Evolutionary conservation across 2,888 invertebrate species (phyloP), one percentile per base, ranked within the genome.

Genomic region (Chalcis sispes): DNA sequence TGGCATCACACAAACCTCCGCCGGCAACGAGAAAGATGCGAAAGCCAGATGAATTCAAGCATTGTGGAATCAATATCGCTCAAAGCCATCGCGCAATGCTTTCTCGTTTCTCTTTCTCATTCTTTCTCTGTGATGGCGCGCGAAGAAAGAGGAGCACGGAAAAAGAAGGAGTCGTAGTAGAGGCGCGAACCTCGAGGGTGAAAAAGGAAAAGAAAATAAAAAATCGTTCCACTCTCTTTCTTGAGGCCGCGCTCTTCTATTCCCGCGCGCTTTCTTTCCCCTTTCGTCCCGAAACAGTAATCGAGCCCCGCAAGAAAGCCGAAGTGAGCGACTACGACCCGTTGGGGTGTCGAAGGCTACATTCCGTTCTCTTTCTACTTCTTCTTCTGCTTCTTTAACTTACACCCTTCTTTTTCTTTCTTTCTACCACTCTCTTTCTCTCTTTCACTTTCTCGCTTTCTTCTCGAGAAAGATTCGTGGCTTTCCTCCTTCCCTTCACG

Each of bases 51-150:
- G 83, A 86, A 84, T 84, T 83, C 82, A 79, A 78, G 82, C 82
- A 80, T 83, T 85, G 85, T 84, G 82, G 83, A 87, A 87, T 86
- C 86, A 86, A 87, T 86, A 86, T 86, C 84, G 83, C 80, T 80
- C 83, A 84, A 86, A 86, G 82, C 83, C 82, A 85, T 84, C 81
- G 80, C 64, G 78, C 78, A 25, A 59, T 59, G 65, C 58, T 20
- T 36, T 56, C 27, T 18, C 25, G 40, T 15, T 8, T n/a, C 13
- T n/a, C n/a, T n/a, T n/a, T n/a, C n/a, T n/a, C n/a, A n/a, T n/a
- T 5, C 7, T 18, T 13, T 2, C 25, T n/a, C n/a, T n/a, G n/a
- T n/a, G n/a, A n/a, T 5, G 58, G 40, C 42, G 58, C 2, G 13
- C n/a, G 40, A 46, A 25, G 46, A 61, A 27, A 40, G 25, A n/a